Evolutionary conservation across 2,797 vertebrate species (phyloP), one percentile per base, ranked within the genome.

Genomic region (Capromys pilorides): DNA sequence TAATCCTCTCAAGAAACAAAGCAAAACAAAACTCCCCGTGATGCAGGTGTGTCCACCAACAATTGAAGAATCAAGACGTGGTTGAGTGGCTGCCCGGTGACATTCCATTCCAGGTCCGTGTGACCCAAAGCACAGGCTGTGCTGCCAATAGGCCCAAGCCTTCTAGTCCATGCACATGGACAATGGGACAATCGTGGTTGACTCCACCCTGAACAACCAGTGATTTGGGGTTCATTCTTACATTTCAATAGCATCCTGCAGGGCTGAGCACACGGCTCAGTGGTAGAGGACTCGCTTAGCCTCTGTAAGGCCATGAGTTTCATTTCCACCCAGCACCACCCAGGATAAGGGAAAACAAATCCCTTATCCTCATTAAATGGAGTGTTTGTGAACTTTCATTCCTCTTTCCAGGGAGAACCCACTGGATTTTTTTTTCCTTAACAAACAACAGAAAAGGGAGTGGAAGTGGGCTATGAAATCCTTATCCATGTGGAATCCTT

Each of bases 1-100:
- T 51, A 78, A 75, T 90, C 16, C 13, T 93, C n/a, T 94, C 59
- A 4, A 36, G 62, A 39, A 57, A 93, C 41, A 45, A 83, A 62
- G 61, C 31, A n/a, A 26, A n/a, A 21, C 7, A 45, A 36, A 77
- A 59, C 54, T 59, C 8, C 13, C 51, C 36, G 4, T 36, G 33
- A 36, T 4, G 2, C 6, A 28, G 26, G 14, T 7, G 73, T 75
- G 54, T 69, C 83, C 10, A 18, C 33, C 79, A 84, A 59, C 85
- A 73, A 78, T 51, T 21, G 28, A 36, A 73, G 79, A 94, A 71
- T 77, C 2, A 57, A 91, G 41, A 16, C 79, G 61, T 19, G 67
- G 26, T 24, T 66, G 6, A 10, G 62, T 28, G 4, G 66, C 41
- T 73, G 71, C 59, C 62, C 21, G 1, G 9, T 2, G 61, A 51